Percentiles rank a stretch among this genome's conserved stretches.
These are phyloP conservation scores for Dicyrtoma fusca DNA, from an alignment of 2,888 invertebrate species.

Conservation along the genomic window DNA sequence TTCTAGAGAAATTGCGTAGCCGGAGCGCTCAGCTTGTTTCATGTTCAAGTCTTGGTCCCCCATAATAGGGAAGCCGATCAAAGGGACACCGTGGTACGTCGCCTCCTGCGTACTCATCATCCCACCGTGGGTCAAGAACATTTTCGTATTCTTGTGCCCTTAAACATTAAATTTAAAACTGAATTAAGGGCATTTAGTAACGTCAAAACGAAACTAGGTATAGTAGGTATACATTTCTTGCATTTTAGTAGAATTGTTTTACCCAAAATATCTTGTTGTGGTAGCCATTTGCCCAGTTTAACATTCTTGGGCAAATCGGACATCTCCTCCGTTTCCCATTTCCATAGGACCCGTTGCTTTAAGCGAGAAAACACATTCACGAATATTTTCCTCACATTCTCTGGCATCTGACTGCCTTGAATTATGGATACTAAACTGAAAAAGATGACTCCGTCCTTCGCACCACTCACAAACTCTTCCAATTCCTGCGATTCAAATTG, in stretches of 20 bases:
- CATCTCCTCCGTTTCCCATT: conserved; percentile 72
- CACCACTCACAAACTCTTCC: conserved; percentile 54
- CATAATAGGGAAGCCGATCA: conserved; percentile 58
- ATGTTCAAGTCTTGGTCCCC: conserved; percentile 18
- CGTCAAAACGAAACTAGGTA: too few species aligned
- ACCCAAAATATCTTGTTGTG: conserved; percentile 27
- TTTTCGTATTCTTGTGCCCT: conserved; percentile 65
- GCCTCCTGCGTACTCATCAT: conserved; percentile 69
- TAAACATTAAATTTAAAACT: too few species aligned
- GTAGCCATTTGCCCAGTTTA: conserved; percentile 7
- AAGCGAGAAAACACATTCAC: conserved; percentile 75
- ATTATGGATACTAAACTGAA: conserved; percentile 87
- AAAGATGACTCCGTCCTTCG: conserved; percentile 74
- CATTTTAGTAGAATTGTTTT: too few species aligned
- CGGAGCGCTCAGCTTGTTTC: conserved; percentile 9
- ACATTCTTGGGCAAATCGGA: conserved; percentile 60
- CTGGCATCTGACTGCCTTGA: conserved; percentile 78
- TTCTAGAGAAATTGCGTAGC: conserved; percentile 11
- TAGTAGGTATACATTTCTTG: too few species aligned
- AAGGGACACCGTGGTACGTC: conserved; percentile 66
- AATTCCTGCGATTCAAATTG: too few species aligned
- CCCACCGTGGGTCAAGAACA: conserved; percentile 71
- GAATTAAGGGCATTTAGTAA: too few species aligned
- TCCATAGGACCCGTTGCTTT: conserved; percentile 82
- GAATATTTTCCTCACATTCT: conserved; percentile 70